A percentile compares a stretch with the other conserved stretches of the same genome.
Conservation (phyloP, 2,888 invertebrate genomes). For the Agonopterix heracliana region DNA sequence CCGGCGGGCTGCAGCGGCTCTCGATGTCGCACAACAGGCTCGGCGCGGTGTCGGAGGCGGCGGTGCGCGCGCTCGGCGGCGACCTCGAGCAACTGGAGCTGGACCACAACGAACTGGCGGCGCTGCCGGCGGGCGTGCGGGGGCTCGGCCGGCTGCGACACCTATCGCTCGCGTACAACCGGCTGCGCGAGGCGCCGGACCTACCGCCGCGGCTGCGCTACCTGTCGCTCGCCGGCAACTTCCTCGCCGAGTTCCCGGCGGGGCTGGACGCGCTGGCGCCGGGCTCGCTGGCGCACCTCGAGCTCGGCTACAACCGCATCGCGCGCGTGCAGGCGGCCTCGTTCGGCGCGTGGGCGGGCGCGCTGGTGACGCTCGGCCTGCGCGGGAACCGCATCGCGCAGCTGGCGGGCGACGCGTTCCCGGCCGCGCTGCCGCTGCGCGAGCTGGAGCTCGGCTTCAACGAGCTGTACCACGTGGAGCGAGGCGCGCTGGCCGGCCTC, state of each 20-base stretch:
- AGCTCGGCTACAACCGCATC: constrained; percentile 89
- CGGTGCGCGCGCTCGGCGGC: constrained; percentile 80
- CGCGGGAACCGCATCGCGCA: constrained; percentile 85
- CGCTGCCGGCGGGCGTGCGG: constrained; percentile 78
- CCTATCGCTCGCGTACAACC: constrained; percentile 86
- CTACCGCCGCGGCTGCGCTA: constrained; percentile 80
- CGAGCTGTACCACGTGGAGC: constrained; percentile 35
- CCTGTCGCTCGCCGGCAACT: constrained; percentile 84
- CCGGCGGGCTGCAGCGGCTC: constrained; percentile 80
- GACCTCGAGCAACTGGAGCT: constrained; percentile 84
- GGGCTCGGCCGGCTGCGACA: constrained; percentile 79
- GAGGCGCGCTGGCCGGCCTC: constrained; percentile 77
- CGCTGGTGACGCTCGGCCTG: constrained; percentile 83
- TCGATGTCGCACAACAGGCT: constrained; percentile 85
- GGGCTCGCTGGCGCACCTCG: constrained; percentile 79
- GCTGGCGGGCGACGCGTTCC: constrained; percentile 78
- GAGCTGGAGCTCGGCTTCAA: not conserved
- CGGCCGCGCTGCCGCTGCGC: constrained; percentile 81
- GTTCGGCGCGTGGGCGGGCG: constrained; percentile 83
- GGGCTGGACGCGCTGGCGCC: constrained; percentile 78
- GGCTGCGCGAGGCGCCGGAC: constrained; percentile 65
- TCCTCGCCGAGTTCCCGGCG: constrained; percentile 79
- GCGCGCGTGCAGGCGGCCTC: constrained; percentile 78
- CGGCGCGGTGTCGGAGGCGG: constrained; percentile 77
- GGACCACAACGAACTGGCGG: constrained; percentile 81